Evolutionary conservation across 2,113 vertebrate genomes (phyloP), one percentile per base, ranked within the genome.

Genomic region (Hippocampus barbouri): DNA sequence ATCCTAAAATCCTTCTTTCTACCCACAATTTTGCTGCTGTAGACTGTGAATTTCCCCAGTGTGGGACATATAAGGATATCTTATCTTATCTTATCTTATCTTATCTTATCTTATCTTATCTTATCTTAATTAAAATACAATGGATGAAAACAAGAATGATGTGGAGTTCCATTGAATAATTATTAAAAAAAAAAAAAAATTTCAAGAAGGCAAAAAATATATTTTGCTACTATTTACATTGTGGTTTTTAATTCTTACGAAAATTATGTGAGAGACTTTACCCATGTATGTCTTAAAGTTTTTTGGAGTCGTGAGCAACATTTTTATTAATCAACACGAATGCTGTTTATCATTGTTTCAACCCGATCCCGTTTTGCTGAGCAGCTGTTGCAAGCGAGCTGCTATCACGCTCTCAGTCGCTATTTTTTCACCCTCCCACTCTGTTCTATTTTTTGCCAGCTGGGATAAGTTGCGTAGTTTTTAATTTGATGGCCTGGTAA

Each of bases 371-470:
- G 27, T 45, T 64, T 43, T 73, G 34, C 34, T 63, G n/a, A 66
- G 72, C 73, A 68, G 74, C 68, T 70, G 68, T 20, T 25, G 23
- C 12, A 15, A 66, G 64, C 40, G 47, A 47, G 40, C 43, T 10
- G 66, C 79, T 63, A 47, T 77, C 66, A 74, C 62, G 74, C 72
- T 67, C 68, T 74, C 34, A 20, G 70, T 41, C 16, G 75, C 77
- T 67, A 61, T 63, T 76, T 80, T n/a, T 41, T 57, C 8, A 18
- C 15, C 66, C 62, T 68, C 53, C 64, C 60, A 14, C 56, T 21
- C 6, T 4, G 12, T 20, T 77, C 81, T 85, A 83, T 85, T 88
- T 83, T 64, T 79, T 73, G 38, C 71, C 77, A 69, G 43, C 56
- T 15, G 56, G 56, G 56, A 59, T 59, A 25, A 61, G 66, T 41